Evolutionary conservation across 2,113 vertebrate genomes (phyloP).

Genomic region (Micronycteris hirsuta): DNA sequence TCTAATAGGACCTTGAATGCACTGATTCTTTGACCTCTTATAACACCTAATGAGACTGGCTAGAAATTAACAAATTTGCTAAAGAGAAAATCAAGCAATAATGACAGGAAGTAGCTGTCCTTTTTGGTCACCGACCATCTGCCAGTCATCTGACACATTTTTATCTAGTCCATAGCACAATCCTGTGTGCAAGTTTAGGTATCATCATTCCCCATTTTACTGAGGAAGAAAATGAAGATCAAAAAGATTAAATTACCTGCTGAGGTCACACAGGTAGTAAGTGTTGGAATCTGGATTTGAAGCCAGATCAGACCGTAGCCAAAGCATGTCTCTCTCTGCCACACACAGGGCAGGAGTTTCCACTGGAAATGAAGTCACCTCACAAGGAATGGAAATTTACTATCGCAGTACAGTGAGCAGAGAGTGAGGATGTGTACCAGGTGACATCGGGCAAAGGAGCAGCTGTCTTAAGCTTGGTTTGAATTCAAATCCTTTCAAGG

Average conservation of each 20-base stretch:
- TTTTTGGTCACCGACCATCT: background rate
- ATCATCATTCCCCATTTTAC: background rate
- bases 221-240: conserved; percentile 15
- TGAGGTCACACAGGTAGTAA: background rate
- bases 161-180: background rate
- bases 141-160: conserved; percentile 12
- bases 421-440: background rate
- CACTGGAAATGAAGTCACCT: conserved; percentile 22
- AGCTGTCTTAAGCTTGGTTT: background rate
- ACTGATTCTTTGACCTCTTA: background rate
- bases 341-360: conserved; percentile 40
- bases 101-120: background rate
- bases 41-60: background rate
- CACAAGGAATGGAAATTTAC: conserved; percentile 49
- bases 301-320: background rate
- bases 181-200: background rate
- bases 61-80: background rate
- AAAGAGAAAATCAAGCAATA: background rate
- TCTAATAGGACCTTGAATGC: background rate
- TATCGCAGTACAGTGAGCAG: background rate
- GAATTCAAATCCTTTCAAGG: conserved; percentile 43
- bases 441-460: background rate
- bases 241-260: conserved; percentile 38
- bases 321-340: background rate
- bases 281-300: background rate